Evolutionary conservation across 2,888 invertebrate species (phyloP).

Genomic region (Frankliniella fusca): DNA sequence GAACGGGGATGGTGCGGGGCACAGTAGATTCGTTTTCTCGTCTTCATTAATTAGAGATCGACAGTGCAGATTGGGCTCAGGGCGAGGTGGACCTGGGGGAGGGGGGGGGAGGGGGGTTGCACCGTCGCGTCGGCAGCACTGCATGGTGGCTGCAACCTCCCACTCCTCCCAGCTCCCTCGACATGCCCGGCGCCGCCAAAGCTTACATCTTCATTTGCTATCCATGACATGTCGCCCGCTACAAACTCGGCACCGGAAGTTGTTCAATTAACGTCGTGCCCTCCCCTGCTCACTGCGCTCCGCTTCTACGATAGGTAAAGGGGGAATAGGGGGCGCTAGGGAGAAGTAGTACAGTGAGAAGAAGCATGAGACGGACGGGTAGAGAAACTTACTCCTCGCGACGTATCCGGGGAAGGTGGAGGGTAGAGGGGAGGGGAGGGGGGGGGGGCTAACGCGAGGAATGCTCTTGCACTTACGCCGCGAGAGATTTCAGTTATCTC

Average conservation of each 20-base stretch:
- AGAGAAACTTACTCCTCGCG: background rate
- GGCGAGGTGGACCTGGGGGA: no score
- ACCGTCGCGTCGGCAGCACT: no score
- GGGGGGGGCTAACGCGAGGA: background rate
- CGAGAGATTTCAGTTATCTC: background rate
- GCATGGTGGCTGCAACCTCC: background rate
- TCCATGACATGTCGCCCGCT: background rate
- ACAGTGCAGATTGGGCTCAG: no score
- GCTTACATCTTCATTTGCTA: conserved; percentile 17
- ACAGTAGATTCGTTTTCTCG: no score
- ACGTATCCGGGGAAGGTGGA: background rate
- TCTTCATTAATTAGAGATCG: no score
- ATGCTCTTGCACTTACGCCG: background rate
- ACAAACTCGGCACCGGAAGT: conserved; percentile 18
- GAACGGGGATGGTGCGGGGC: no score
- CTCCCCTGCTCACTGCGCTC: background rate
- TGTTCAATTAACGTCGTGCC: conserved; percentile 18
- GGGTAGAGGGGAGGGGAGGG: background rate
- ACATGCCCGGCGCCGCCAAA: background rate
- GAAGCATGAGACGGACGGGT: background rate
- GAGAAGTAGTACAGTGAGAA: background rate
- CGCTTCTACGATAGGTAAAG: background rate
- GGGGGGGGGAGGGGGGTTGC: no score
- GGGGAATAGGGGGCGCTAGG: background rate
- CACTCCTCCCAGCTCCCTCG: background rate